Evolutionary conservation across 1,140 invertebrate species (phyloP).

Genomic region (Panulirus ornatus): DNA sequence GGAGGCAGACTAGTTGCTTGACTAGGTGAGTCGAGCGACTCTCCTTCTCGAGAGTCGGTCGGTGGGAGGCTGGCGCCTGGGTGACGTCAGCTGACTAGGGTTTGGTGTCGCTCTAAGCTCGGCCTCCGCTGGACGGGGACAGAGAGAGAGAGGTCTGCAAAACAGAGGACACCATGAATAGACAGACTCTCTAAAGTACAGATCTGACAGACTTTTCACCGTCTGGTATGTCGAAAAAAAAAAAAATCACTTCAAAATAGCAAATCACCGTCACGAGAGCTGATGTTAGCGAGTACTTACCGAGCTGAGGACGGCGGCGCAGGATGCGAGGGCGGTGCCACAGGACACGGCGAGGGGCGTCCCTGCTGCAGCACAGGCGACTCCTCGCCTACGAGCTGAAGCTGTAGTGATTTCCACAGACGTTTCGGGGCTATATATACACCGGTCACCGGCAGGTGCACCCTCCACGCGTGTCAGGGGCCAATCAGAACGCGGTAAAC

Average conservation of each 20-base stretch:
- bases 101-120: neutral
- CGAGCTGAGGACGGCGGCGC: slow-evolving; percentile 22
- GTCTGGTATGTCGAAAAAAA: too few species aligned
- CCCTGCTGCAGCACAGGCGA: neutral
- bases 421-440: slow-evolving; percentile 52
- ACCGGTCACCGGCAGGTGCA: slow-evolving; percentile 58
- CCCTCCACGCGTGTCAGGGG: slow-evolving; percentile 56
- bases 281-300: slow-evolving; percentile 58
- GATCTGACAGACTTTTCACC: neutral
- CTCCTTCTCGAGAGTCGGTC: neutral
- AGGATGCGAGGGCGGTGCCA: neutral
- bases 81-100: slow-evolving; percentile 63
- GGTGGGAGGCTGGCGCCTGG: slow-evolving; percentile 12
- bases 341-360: neutral
- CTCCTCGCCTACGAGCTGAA: slow-evolving; percentile 56
- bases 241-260: neutral
- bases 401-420: slow-evolving; percentile 62
- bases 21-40: slow-evolving; percentile 27
- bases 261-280: neutral
- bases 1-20: slow-evolving; percentile 18
- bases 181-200: neutral
- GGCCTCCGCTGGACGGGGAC: slow-evolving; percentile 24
- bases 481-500: slow-evolving; percentile 64
- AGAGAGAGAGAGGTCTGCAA: slow-evolving; percentile 34
- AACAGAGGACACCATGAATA: slow-evolving; percentile 23